Percentiles rank a stretch among this genome's conserved stretches.
Evolutionary conservation across 2,113 vertebrate genomes (phyloP).

Genomic region (Beaufortia kweichowensis): DNA sequence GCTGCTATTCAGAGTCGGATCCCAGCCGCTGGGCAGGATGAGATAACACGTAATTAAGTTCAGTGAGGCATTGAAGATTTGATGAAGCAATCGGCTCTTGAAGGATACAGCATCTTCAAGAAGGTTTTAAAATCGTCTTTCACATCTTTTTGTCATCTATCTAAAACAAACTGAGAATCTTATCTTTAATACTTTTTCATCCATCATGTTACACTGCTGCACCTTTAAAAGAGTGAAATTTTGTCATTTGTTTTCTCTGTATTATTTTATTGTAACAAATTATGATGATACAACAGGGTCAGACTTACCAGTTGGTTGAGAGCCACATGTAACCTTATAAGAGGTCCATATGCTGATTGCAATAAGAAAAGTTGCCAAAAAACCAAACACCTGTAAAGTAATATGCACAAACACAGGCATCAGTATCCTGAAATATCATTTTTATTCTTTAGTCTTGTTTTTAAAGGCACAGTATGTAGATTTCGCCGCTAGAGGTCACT

Average conservation of each 20-base stretch:
- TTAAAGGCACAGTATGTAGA: too few species aligned
- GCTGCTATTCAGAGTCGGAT: background rate
- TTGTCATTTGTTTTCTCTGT: background rate
- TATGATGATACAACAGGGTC: background rate
- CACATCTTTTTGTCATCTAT: background rate
- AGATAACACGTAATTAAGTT: background rate
- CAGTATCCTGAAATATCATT: background rate
- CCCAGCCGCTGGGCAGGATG: background rate
- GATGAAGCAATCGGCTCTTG: background rate
- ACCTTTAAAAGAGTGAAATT: constrained; percentile 23
- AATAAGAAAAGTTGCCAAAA: constrained; percentile 86
- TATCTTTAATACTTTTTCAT: background rate
- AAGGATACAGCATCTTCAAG: background rate
- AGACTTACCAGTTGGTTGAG: constrained; percentile 82
- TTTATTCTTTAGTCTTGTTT: too few species aligned
- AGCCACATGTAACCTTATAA: constrained; percentile 85
- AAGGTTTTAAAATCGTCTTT: background rate
- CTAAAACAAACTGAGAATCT: constrained; percentile 1
- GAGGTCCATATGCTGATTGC: constrained; percentile 84
- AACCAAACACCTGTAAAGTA: constrained; percentile 83
- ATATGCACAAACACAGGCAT: constrained; percentile 30
- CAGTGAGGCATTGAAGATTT: background rate
- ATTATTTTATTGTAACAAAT: background rate
- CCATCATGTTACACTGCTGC: constrained; percentile 24
- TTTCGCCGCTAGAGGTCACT: too few species aligned